Conservation (phyloP, 2,113 vertebrate genomes). For the Pterocles gutturalis region DNA sequence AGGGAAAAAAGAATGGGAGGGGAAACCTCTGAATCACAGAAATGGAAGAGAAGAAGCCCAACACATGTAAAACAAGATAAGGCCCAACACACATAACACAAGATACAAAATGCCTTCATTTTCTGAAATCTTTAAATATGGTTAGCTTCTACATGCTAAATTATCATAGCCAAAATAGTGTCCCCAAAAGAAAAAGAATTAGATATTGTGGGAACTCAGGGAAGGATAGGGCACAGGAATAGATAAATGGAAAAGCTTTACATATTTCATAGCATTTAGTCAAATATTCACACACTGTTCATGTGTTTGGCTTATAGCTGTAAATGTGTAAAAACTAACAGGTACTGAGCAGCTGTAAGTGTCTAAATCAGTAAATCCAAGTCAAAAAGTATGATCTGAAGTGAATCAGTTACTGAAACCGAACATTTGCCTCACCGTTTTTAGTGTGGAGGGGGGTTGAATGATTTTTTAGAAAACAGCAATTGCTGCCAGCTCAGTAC, state of each 20-base stretch:
- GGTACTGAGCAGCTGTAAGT: background rate
- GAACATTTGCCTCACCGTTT: background rate
- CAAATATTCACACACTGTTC: background rate
- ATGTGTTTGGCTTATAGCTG: background rate
- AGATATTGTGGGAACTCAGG: background rate
- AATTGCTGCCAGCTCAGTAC: background rate
- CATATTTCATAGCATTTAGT: background rate
- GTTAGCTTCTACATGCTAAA: background rate
- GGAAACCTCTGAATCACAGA: background rate
- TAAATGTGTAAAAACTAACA: background rate
- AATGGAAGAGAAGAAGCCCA: background rate
- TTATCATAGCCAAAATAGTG: background rate
- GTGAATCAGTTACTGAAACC: background rate
- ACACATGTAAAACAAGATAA: background rate
- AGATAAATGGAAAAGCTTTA: background rate
- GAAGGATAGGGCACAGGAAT: background rate
- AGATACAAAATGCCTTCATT: background rate
- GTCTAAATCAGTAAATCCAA: background rate
- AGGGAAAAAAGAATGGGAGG: background rate
- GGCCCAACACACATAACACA: fast-evolving
- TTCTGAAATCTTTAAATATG: background rate
- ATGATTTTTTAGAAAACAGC: background rate
- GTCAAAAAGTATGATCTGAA: background rate
- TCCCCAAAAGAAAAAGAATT: background rate
- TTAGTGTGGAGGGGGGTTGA: background rate